phyloP scores from a whole-genome alignment of 2,113 vertebrate species.

The Callaeas wilsoni region DNA sequence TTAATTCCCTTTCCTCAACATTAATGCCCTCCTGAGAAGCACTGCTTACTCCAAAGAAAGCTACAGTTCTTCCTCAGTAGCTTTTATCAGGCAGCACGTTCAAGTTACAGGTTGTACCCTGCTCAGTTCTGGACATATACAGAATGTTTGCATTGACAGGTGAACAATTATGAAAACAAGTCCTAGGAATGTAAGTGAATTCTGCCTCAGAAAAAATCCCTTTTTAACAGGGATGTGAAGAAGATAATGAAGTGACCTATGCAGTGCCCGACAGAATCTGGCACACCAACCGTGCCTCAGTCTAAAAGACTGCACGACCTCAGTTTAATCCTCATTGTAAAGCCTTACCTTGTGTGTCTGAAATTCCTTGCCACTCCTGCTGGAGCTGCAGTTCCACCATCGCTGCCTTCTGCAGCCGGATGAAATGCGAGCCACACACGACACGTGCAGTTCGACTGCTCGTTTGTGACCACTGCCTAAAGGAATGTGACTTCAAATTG shows the following conservation, averaged over 20 bases:
- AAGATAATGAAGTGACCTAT: neutral
- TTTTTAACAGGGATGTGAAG: neutral
- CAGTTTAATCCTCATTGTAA: neutral
- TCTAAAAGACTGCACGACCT: neutral
- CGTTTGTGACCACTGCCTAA: neutral
- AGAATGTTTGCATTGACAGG: neutral
- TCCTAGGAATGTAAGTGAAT: neutral
- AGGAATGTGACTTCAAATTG: neutral
- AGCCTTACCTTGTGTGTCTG: neutral
- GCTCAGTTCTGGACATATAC: neutral
- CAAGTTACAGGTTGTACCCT: neutral
- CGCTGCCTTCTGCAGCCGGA: neutral
- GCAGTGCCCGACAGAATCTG: neutral
- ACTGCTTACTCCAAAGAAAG: neutral
- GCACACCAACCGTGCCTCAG: neutral
- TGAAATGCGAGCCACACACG: fast-evolving
- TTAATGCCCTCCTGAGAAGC: neutral
- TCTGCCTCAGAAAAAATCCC: neutral
- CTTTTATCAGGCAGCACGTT: neutral
- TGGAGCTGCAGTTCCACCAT: neutral
- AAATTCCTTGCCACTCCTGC: neutral
- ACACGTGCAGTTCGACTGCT: neutral
- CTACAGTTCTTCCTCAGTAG: neutral
- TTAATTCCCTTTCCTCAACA: neutral
- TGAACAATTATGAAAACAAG: neutral